Evolutionary conservation across 2,797 vertebrate genomes (phyloP), one percentile per base, ranked within the genome.

Genomic region (Hoplostethus mediterraneus): DNA sequence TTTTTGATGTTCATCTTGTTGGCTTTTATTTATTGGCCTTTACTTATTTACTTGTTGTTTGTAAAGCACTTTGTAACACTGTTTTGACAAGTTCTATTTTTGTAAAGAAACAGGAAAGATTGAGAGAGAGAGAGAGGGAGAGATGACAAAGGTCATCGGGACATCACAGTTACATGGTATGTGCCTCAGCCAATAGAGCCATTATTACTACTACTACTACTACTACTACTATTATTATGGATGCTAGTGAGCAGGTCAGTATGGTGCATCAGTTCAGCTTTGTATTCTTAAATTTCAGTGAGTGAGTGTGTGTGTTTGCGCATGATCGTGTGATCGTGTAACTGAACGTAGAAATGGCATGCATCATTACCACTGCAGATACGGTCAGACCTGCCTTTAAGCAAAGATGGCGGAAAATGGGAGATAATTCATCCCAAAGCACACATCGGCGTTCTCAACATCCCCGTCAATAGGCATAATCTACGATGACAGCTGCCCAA

Each of bases 381-480:
- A 73, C 21, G 38, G 64, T 31, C 9, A 45, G 52, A 62, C 42
- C 60, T 62, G 61, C 30, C 58, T 79, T 86, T 80, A 36, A 76
- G 73, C 28, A 63, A 72, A 76, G 48, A 71, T 70, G 58, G 48
- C 54, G n/a, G 58, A 67, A 87, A 85, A 83, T 65, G 77, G 40
- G 48, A 69, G 38, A 63, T 75, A 71, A 81, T 78, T 88, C 76
- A 89, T 83, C 60, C 28, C 21, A 44, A 57, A 75, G 61, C 63
- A 51, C 62, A 74, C 67, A 59, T 75, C 69, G 51, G 69, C 40
- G 42, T 63, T 45, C 63, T 63, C 47, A 69, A 53, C 77, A 61
- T 82, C 71, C 80, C 77, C 67, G 71, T 87, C 79, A 83, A 77
- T 40, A 49, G 67, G 67, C 64, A 65, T 84, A 73, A 88, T 87